A percentile compares a stretch with the other conserved stretches of the same genome.
These are phyloP conservation scores for Podarcis muralis DNA, from an alignment of 2,113 vertebrate genomes.

Conservation along the genomic window DNA sequence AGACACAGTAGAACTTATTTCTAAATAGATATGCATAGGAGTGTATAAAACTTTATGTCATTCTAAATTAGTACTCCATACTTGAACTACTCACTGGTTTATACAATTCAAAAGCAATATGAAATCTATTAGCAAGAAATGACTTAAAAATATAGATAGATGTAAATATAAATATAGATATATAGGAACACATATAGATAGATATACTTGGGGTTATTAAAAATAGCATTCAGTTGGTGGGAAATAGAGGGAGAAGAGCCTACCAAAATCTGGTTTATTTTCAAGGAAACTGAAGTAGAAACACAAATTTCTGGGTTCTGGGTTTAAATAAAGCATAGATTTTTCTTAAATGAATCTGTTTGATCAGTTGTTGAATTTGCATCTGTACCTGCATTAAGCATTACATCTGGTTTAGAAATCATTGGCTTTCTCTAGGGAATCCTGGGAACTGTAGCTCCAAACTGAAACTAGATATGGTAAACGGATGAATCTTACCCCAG, in stretches of 20 bases:
- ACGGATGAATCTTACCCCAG: not conserved
- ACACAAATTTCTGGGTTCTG: slow-evolving; percentile 46
- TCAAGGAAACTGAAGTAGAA: slow-evolving; percentile 64
- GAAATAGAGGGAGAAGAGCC: not conserved
- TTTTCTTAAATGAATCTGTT: not conserved
- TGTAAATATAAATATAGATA: no score
- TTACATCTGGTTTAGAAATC: not conserved
- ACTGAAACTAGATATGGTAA: not conserved
- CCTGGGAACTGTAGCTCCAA: not conserved
- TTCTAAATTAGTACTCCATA: not conserved
- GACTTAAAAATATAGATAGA: slow-evolving; percentile 1
- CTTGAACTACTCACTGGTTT: not conserved
- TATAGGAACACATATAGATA: no score
- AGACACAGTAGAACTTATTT: not conserved
- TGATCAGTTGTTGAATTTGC: not conserved
- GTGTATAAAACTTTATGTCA: not conserved
- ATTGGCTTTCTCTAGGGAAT: not conserved
- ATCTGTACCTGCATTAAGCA: not conserved
- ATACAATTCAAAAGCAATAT: slow-evolving; percentile 42
- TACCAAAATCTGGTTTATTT: slow-evolving; percentile 38
- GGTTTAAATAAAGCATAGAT: not conserved
- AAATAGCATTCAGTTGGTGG: slow-evolving; percentile 44
- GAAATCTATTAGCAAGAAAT: not conserved
- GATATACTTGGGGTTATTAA: slow-evolving; percentile 15
- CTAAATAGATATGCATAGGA: not conserved